Evolutionary conservation across 2,797 vertebrate genomes (phyloP).

Genomic region (Xenops minutus): DNA sequence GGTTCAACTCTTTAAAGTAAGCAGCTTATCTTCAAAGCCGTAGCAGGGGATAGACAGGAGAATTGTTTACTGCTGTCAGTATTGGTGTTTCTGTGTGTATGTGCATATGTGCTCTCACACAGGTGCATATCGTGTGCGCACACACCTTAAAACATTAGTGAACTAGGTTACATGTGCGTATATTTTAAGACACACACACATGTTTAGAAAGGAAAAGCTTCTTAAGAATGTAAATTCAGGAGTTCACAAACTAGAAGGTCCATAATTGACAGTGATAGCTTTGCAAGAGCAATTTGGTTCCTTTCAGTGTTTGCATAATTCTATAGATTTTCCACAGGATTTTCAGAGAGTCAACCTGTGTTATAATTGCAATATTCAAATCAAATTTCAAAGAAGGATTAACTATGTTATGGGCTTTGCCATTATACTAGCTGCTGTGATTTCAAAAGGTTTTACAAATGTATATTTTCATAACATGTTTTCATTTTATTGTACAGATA

Average conservation of each 20-base stretch:
- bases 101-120: accelerated
- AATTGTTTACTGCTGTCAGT: neutral
- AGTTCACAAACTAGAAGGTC: neutral
- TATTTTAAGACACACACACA: neutral
- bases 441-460: neutral
- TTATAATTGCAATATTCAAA: neutral
- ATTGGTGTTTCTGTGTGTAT: neutral
- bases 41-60: neutral
- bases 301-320: neutral
- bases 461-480: neutral
- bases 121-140: accelerated
- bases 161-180: neutral
- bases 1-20: conserved; percentile 19
- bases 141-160: neutral
- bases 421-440: neutral
- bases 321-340: neutral
- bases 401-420: neutral
- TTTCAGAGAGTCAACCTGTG: neutral
- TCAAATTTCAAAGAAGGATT: neutral
- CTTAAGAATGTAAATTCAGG: neutral
- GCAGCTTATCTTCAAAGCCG: conserved; percentile 2
- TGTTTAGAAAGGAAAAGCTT: neutral
- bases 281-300: neutral
- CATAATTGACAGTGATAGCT: accelerated
- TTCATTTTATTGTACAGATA: neutral